Conservation (phyloP, 92 coral and sea anemone genomes). For the Scolanthus callimorphus region DNA sequence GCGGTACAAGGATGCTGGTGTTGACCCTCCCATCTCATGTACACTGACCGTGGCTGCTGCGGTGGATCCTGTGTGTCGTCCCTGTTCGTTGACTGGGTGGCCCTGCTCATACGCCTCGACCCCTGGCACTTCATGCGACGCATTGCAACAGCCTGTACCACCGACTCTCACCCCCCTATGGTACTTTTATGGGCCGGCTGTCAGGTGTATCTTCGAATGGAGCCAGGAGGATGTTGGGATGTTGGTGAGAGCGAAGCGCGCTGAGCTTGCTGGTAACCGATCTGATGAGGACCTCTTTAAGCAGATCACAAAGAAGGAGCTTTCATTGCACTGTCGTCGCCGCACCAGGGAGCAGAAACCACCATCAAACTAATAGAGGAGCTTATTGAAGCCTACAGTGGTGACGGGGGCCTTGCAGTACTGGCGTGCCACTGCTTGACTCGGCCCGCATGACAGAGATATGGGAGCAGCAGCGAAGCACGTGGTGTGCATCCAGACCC, state of each 20-base stretch:
- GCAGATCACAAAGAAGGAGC: conserved; percentile 14
- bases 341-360: conserved; percentile 38
- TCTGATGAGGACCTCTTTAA: conserved; percentile 27
- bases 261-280: conserved; percentile 10
- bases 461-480: conserved; percentile 32
- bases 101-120: conserved; percentile 15
- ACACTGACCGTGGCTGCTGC: conserved; percentile 54
- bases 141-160: conserved; percentile 18
- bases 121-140: conserved; percentile 28
- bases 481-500: conserved; percentile 50
- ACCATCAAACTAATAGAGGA: conserved; percentile 28
- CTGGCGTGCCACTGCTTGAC: conserved; percentile 55
- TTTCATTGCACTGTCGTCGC: conserved; percentile 31
- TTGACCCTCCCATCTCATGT: conserved; percentile 36
- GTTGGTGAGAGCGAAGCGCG: conserved; percentile 2
- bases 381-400: conserved; percentile 28
- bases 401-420: conserved; percentile 48
- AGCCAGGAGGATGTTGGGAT: conserved; percentile 5
- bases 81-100: conserved; percentile 13
- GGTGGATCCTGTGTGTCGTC: background rate
- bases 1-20: conserved; percentile 30
- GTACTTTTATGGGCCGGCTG: conserved; percentile 18
- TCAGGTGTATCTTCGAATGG: conserved; percentile 28
- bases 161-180: conserved; percentile 21
- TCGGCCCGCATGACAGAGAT: conserved; percentile 30